phyloP scores from a whole-genome alignment of 2,797 vertebrate genomes.

The Eremophila alpestris region DNA sequence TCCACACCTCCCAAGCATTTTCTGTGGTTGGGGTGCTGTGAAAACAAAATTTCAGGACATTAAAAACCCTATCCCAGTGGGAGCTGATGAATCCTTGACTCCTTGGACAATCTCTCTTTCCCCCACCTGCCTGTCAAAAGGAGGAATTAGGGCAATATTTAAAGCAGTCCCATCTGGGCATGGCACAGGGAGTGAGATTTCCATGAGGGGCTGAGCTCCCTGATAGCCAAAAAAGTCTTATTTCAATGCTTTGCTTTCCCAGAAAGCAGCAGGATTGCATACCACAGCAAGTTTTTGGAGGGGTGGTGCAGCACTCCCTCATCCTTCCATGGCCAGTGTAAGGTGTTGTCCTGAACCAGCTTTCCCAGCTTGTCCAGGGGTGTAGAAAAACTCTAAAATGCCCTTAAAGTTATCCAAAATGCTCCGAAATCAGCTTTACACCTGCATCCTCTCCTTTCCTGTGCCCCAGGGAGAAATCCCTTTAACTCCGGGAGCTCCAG shows the following conservation, averaged over 20 bases:
- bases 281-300: not conserved
- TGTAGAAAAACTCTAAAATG: not conserved
- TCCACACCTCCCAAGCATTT: not conserved
- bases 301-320: not conserved
- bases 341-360: not conserved
- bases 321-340: rapidly evolving
- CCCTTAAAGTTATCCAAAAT: not conserved
- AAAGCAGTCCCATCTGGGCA: not conserved
- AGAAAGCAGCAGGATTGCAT: not conserved
- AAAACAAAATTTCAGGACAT: not conserved
- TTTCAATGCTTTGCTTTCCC: not conserved
- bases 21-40: not conserved
- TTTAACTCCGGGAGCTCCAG: not conserved
- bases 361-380: not conserved
- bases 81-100: not conserved
- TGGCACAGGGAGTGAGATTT: not conserved
- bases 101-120: not conserved
- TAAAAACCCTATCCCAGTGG: not conserved
- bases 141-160: not conserved
- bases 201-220: not conserved
- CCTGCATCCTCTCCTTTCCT: not conserved
- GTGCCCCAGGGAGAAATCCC: not conserved
- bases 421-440: not conserved
- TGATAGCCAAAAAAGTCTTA: not conserved
- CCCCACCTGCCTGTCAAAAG: not conserved